Base-by-base conservation (phyloP, 2,797 vertebrate species). In the Synaphobranchus kaupii region DNA sequence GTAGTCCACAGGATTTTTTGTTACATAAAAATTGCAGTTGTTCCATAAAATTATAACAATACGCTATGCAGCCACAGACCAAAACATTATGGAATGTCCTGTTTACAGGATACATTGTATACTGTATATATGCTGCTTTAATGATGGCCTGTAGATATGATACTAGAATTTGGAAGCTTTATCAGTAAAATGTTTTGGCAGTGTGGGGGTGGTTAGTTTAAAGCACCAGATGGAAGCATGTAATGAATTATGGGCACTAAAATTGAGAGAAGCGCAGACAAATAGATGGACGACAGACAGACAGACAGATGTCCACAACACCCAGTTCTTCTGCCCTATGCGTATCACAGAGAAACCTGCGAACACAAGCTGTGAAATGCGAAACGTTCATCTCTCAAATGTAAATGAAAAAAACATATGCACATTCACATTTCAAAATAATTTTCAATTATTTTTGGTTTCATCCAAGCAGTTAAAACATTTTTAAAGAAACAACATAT, bases 121-220 rank as follows among this genome's bases (percentile, higher is more conserved):
- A 66, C 6, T 22, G 17, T 68, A 4, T 52, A 54, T 60, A n/a
- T 86, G n/a, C 25, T 63, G 56, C 73, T 63, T 44, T 63, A 58
- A 56, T 52, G 31, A 31, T 20, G 78, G 78, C 44, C 20, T 28
- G 73, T 78, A 44, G 39, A 78, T 78, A 78, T 20, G 73, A 54
- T 15, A 73, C 50, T 84, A 22, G 63, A 28, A 73, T 87, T 84
- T 25, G 58, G 56, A 87, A 31, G 28, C 58, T 63, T 58, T 68
- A 44, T 56, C 39, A 60, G 56, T 86, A 81, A 86, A 80, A 63
- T 4, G 50, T 60, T 60, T 52, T 28, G n/a, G n/a, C 84, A 66
- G 52, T 48, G 54, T 58, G 85, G 54, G 52, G 8, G 58, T 71
- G 86, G 48, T 44, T 10, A 48, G 58, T 48, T 83, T 17, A 25